phyloP scores from a whole-genome alignment of 2,113 vertebrate species.

The Tor tambroides region DNA sequence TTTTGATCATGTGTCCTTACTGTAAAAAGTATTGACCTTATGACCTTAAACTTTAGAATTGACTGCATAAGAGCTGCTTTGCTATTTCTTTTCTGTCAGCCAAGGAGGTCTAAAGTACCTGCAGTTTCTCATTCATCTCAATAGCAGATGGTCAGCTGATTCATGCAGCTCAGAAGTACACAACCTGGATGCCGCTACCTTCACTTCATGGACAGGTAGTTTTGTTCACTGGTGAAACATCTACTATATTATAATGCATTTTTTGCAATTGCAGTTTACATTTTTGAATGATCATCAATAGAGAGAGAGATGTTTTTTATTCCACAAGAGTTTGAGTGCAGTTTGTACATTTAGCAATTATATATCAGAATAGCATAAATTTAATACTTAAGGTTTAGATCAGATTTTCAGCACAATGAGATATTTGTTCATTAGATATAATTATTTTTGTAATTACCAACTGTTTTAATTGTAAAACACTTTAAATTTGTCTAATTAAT shows the following conservation, averaged over 20 bases:
- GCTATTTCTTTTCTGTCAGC: neutral
- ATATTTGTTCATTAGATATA: neutral
- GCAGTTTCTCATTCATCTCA: constrained; percentile 11
- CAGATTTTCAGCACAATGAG: neutral
- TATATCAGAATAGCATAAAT: neutral
- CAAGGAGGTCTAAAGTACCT: neutral
- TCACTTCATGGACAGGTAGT: neutral
- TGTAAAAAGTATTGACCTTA: neutral
- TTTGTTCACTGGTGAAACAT: constrained; percentile 8
- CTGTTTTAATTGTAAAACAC: neutral
- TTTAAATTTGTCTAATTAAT: neutral
- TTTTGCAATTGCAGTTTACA: neutral
- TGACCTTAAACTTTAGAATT: neutral
- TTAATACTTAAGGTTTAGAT: neutral
- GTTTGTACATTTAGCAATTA: neutral
- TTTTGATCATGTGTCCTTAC: neutral
- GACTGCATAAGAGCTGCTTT: neutral
- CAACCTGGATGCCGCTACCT: neutral
- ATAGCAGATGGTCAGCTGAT: neutral
- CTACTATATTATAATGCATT: neutral
- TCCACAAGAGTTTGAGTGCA: neutral
- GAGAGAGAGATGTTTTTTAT: neutral
- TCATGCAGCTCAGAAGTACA: neutral
- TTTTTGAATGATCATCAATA: neutral
- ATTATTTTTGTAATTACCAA: neutral